Conservation (phyloP, 2,888 invertebrate genomes). For the Lasioglossum malachurum region DNA sequence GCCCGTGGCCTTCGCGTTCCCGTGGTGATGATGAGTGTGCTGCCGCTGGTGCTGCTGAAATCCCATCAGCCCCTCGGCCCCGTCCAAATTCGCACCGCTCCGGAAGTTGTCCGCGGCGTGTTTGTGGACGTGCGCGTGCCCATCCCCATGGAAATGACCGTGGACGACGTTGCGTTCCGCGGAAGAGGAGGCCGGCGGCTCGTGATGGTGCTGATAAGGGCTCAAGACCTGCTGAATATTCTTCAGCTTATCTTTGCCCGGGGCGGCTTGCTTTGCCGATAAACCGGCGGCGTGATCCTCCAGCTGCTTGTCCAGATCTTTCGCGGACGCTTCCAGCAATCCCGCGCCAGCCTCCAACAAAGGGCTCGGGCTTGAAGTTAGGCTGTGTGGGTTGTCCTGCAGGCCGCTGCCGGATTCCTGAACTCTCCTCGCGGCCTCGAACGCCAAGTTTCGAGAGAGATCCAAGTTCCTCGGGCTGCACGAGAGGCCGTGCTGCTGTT, state of each 20-base stretch:
- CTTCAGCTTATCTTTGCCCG: conserved; percentile 71
- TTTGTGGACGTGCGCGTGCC: conserved; percentile 71
- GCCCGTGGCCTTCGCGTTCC: conserved; percentile 61
- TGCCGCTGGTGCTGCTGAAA: conserved; percentile 73
- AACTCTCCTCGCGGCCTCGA: conserved; percentile 71
- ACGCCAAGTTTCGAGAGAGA: conserved; percentile 72
- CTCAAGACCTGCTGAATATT: conserved; percentile 71
- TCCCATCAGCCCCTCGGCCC: conserved; percentile 65
- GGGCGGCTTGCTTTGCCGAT: conserved; percentile 57
- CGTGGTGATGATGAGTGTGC: conserved; percentile 75
- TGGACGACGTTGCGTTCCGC: conserved; percentile 64
- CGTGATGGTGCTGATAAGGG: conserved; percentile 75
- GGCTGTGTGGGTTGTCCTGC: conserved; percentile 69
- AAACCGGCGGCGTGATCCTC: conserved; percentile 65
- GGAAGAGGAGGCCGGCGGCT: conserved; percentile 46
- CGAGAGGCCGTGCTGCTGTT: conserved; percentile 59
- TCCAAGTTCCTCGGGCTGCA: conserved; percentile 74
- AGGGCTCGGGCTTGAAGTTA: conserved; percentile 72
- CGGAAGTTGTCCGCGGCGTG: conserved; percentile 68
- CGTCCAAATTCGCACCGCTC: conserved; percentile 61
- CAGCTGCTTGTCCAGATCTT: conserved; percentile 70
- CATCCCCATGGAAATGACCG: conserved; percentile 71
- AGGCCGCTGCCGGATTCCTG: conserved; percentile 68
- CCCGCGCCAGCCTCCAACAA: conserved; percentile 63
- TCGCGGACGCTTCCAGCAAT: conserved; percentile 59